phyloP scores from a whole-genome alignment of 1,140 invertebrate genomes.

The Dendroctonus ponderosae region DNA sequence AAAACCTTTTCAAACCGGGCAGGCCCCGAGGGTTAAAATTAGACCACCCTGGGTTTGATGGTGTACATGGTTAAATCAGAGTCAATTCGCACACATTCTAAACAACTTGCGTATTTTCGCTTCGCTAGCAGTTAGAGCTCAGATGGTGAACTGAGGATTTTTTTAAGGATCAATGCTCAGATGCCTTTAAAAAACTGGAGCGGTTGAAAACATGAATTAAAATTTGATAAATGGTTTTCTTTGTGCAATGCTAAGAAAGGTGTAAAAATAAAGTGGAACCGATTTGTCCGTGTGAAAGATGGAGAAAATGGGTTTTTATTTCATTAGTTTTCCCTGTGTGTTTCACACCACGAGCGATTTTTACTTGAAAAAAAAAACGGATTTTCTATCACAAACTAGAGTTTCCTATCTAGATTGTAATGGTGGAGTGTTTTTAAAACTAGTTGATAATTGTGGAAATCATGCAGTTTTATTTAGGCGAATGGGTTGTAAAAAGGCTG shows the following conservation, averaged over 20 bases:
- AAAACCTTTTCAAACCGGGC: slow-evolving; percentile 21
- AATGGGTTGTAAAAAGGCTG: too few species aligned
- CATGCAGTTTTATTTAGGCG: too few species aligned
- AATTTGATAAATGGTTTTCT: slow-evolving; percentile 26
- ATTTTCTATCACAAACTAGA: too few species aligned
- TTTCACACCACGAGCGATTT: too few species aligned
- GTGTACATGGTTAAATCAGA: neutral
- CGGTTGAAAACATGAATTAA: slow-evolving; percentile 14
- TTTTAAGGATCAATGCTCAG: slow-evolving; percentile 4
- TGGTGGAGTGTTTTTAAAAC: too few species aligned
- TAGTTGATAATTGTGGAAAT: too few species aligned
- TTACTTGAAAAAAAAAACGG: too few species aligned
- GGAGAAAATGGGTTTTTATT: too few species aligned
- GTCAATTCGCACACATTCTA: slow-evolving; percentile 2
- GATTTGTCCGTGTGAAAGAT: too few species aligned
- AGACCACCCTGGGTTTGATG: slow-evolving; percentile 28
- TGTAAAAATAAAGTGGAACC: slow-evolving; percentile 12
- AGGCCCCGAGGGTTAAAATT: slow-evolving; percentile 28
- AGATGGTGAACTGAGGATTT: slow-evolving; percentile 1
- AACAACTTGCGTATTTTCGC: neutral
- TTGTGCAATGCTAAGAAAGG: slow-evolving; percentile 21
- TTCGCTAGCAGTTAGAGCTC: neutral
- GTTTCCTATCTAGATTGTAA: too few species aligned
- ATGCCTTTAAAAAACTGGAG: slow-evolving; percentile 15
- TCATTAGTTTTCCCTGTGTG: too few species aligned